Evolutionary conservation across 1,140 invertebrate genomes (phyloP).

Genomic region (Archegozetes longisetosus): DNA sequence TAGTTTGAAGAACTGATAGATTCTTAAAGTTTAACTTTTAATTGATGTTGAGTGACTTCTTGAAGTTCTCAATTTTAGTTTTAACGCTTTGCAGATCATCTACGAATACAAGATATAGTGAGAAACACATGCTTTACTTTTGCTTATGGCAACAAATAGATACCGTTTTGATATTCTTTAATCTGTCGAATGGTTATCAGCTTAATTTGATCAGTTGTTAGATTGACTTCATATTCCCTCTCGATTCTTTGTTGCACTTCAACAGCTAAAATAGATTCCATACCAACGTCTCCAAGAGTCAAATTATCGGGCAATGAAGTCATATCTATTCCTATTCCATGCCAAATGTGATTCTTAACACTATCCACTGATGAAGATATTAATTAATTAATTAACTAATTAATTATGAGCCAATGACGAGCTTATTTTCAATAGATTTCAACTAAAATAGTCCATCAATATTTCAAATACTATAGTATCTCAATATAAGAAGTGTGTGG

Average conservation of each 20-base stretch:
- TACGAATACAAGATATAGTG: neutral
- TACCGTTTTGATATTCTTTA: constrained; percentile 9
- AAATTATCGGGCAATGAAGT: constrained; percentile 31
- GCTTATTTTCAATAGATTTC: too few species aligned
- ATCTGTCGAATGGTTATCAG: constrained; percentile 11
- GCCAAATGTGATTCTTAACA: constrained; percentile 5
- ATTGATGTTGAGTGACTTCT: neutral
- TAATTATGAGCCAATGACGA: too few species aligned
- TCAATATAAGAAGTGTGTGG: too few species aligned
- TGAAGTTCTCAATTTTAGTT: constrained; percentile 1
- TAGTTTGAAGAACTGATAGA: too few species aligned
- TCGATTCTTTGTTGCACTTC: constrained; percentile 54
- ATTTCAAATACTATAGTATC: too few species aligned
- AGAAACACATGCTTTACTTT: too few species aligned
- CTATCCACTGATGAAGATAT: neutral
- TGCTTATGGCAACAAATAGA: too few species aligned
- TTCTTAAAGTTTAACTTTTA: too few species aligned
- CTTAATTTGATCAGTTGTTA: constrained; percentile 14
- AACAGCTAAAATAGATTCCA: constrained; percentile 92
- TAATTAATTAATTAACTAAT: too few species aligned
- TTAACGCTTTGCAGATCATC: constrained; percentile 1
- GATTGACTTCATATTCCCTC: constrained; percentile 13
- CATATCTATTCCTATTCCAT: constrained; percentile 11
- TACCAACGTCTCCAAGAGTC: constrained; percentile 73
- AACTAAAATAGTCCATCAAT: too few species aligned